phyloP scores from a whole-genome alignment of 2,888 invertebrate species.

The Crematogaster levior region DNA sequence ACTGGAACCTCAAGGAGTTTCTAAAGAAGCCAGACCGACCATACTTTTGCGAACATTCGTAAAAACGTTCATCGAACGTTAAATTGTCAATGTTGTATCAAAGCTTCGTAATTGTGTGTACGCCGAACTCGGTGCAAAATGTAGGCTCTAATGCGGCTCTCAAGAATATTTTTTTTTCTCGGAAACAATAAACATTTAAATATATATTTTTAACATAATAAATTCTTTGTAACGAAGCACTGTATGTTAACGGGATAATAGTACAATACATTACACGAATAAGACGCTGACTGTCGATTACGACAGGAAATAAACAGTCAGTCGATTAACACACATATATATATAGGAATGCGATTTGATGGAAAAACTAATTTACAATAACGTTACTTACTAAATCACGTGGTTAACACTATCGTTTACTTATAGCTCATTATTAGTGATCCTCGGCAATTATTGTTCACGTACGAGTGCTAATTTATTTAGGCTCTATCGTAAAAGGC shows the following conservation, averaged over 20 bases:
- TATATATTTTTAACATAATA: conserved; percentile 44
- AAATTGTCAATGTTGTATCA: conserved; percentile 27
- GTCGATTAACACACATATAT: conserved; percentile 15
- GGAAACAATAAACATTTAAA: conserved; percentile 47
- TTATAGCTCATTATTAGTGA: conserved; percentile 61
- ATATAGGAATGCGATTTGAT: conserved; percentile 51
- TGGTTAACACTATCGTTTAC: conserved; percentile 61
- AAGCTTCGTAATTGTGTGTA: conserved; percentile 34
- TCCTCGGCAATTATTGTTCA: conserved; percentile 61
- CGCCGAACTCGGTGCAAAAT: conserved; percentile 12
- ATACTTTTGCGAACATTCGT: conserved; percentile 19
- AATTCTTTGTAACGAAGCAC: conserved; percentile 40
- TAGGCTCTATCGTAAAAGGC: conserved; percentile 75
- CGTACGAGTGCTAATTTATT: conserved; percentile 55
- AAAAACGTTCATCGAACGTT: conserved; percentile 14
- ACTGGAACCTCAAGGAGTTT: conserved; percentile 3
- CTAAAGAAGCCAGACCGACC: conserved; percentile 26
- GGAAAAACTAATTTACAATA: conserved; percentile 66
- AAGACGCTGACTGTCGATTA: conserved; percentile 32
- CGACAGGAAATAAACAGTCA: conserved; percentile 32
- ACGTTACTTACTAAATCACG: conserved; percentile 62
- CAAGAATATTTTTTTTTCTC: not conserved
- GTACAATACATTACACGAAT: conserved; percentile 41
- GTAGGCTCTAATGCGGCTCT: conserved; percentile 24
- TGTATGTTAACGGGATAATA: conserved; percentile 26